Conservation (phyloP, 2,113 vertebrate genomes). For the Proterorhinus semilunaris region DNA sequence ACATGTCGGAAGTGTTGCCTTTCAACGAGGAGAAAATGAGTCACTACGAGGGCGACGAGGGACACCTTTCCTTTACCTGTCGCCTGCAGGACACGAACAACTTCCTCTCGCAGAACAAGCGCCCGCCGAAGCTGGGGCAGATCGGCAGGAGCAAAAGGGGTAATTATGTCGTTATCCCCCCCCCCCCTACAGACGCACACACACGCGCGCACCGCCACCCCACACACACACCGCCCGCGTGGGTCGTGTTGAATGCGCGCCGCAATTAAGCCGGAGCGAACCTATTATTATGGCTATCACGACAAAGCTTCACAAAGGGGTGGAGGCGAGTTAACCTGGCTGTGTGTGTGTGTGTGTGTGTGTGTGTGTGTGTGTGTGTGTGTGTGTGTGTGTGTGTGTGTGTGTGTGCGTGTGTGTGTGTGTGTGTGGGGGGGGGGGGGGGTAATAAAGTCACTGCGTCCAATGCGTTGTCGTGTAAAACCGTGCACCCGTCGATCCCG, state of each 20-base stretch:
- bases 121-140: conserved; percentile 94
- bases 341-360: no score
- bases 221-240: not conserved
- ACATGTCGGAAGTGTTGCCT: conserved; percentile 94
- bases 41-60: conserved; percentile 90
- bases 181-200: no score
- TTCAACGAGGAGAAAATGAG: conserved; percentile 96
- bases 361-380: no score
- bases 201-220: no score
- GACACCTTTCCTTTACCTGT: conserved; percentile 96
- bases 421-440: not conserved
- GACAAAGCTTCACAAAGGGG: not conserved
- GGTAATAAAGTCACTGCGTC: not conserved
- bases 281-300: conserved; percentile 16
- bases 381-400: no score
- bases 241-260: conserved; percentile 51
- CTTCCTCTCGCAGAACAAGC: conserved; percentile 94
- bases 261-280: conserved; percentile 10
- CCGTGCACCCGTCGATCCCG: no score
- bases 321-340: not conserved
- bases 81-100: conserved; percentile 97
- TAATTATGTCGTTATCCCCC: conserved; percentile 61
- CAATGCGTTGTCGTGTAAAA: no score
- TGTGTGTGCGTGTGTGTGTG: no score
- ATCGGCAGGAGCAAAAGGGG: conserved; percentile 95